Percentiles rank a stretch among this genome's conserved stretches.
Conservation (phyloP, 2,113 vertebrate species). For the Raja brachyura region DNA sequence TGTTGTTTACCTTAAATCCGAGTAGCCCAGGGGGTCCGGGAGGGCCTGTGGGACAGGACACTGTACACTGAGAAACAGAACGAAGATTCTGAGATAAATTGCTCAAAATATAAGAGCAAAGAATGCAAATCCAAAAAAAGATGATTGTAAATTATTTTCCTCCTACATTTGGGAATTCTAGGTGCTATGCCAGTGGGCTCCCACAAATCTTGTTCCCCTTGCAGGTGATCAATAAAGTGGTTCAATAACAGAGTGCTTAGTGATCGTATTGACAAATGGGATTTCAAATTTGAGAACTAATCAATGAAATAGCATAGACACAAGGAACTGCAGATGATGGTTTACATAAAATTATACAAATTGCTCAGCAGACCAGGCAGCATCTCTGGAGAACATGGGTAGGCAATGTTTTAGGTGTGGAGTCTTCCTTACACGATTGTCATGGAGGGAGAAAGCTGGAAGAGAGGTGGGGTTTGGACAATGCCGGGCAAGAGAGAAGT, state of each 20-base stretch:
- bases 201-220: not conserved
- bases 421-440: too few species aligned
- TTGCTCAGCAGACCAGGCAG: too few species aligned
- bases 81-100: conserved; percentile 36
- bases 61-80: conserved; percentile 54
- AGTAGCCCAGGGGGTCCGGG: conserved; percentile 59
- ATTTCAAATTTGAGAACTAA: too few species aligned
- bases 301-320: too few species aligned
- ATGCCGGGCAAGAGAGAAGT: too few species aligned
- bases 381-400: too few species aligned
- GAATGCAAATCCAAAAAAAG: not conserved
- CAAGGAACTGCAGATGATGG: too few species aligned
- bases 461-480: too few species aligned
- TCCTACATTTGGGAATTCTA: not conserved
- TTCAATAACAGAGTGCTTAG: not conserved
- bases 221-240: not conserved
- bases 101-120: not conserved
- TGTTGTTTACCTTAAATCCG: conserved; percentile 59
- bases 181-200: not conserved
- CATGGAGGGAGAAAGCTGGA: too few species aligned
- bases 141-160: not conserved
- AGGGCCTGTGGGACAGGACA: conserved; percentile 62
- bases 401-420: too few species aligned
- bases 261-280: not conserved
- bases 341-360: too few species aligned